Evolutionary conservation across 1,140 invertebrate genomes (phyloP).

Genomic region (Eubasilissa regina): DNA sequence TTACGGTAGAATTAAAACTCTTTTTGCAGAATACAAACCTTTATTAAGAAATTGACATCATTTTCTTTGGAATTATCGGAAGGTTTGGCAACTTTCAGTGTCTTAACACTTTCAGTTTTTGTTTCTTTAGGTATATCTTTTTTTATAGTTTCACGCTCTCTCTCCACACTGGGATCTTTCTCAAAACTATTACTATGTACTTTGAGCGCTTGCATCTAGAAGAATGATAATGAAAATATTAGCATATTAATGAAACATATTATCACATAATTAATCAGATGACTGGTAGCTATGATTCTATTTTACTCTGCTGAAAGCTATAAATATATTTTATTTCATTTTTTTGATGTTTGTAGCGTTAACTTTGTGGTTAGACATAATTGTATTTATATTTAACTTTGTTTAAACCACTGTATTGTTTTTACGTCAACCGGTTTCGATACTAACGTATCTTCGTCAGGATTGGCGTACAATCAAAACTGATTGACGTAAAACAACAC

Average conservation of each 20-base stretch:
- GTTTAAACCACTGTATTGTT: too few species aligned
- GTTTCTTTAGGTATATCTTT: constrained; percentile 66
- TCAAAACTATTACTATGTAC: constrained; percentile 71
- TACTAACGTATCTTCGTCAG: too few species aligned
- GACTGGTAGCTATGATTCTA: too few species aligned
- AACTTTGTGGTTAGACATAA: too few species aligned
- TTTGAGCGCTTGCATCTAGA: constrained; percentile 75
- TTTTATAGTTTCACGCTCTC: constrained; percentile 65
- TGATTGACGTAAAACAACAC: too few species aligned
- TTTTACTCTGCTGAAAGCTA: too few species aligned
- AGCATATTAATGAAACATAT: constrained; percentile 7
- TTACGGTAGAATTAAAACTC: neutral
- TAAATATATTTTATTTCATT: too few species aligned
- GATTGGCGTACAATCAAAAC: too few species aligned
- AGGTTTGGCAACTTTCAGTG: constrained; percentile 50
- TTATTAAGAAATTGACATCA: constrained; percentile 76
- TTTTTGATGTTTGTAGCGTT: too few species aligned
- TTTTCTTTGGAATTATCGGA: constrained; percentile 69
- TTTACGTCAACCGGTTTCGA: too few species aligned
- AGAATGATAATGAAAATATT: constrained; percentile 50
- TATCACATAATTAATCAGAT: too few species aligned
- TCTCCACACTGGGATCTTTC: constrained; percentile 72
- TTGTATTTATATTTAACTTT: too few species aligned
- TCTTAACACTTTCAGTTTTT: constrained; percentile 69
- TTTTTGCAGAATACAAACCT: constrained; percentile 64